Base-by-base conservation (phyloP, 1,140 invertebrate genomes). In the Drosophila rufa region DNA sequence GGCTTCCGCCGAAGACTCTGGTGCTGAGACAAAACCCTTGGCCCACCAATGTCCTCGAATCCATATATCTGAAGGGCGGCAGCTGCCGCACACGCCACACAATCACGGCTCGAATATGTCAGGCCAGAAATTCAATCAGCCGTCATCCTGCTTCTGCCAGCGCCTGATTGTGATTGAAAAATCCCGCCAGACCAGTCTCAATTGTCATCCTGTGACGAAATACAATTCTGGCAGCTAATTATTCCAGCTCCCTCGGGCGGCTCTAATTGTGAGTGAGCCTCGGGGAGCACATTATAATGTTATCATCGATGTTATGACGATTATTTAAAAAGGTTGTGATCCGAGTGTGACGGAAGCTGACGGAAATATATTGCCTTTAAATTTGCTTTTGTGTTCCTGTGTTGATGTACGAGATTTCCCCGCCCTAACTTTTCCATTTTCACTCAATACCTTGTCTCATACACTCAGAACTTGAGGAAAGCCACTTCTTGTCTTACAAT, bases 71-170 rank as follows among this genome's bases (percentile, higher is more conserved):
- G 14, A 56, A 25, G 53, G 64, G 73, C 70, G 68, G 71, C 79
- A 70, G 84, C 51, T 82, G 50, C 70, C 50, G 43, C 62, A 64
- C 73, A 74, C 78, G 78, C 69, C 78, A 75, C 60, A 80, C 84
- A 90, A 84, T 81, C 84, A 68, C 42, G 68, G 51, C 48, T 43
- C 60, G 59, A 61, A 84, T 68, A 68, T 80, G 84, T 81, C 80
- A 68, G 17, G 53, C 47, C 36, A 79, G 66, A 66, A 79, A 85
- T 80, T 89, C 86, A 89, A 90, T 89, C 85, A 89, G 67, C 69
- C 74, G 70, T 79, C 45, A 33, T 70, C 42, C 55, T 40, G 42
- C 36, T n/a, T 38, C 46, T 70, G 36, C 59, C 14, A 45, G 43
- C 38, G 45, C 17, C 27, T 48, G 66, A 59, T 59, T 71, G 45